Base-by-base conservation (phyloP, 1,140 invertebrate species). In the Bombus pyrosoma region DNA sequence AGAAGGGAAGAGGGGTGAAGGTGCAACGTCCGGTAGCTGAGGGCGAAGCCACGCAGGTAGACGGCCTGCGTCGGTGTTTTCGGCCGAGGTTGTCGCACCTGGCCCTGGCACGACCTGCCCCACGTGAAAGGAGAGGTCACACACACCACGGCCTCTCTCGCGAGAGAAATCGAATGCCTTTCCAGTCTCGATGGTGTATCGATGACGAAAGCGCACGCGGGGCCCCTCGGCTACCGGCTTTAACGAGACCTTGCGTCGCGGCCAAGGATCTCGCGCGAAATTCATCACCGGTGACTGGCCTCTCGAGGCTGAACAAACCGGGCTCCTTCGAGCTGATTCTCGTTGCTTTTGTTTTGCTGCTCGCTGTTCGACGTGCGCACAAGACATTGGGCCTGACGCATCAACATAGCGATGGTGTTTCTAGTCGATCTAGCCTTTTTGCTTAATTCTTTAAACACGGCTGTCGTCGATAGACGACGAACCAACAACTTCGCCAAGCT, bases 41-140 rank as follows among this genome's bases (percentile, higher is more conserved):
- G 64, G 73, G 34, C 53, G 71, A 41, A 32, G 43, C 59, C 71
- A 76, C 43, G 62, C 85, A 85, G 88, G 85, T 87, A 81, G 85
- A 87, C 68, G 83, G 83, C 83, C 59, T 37, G 25, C 37, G 41
- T n/a, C 53, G 74, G 57, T 68, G 47, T 89, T 89, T 89, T 89
- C n/a, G 86, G 88, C 34, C 76, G 80, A 37, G 76, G 47, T 59
- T 59, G 41, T 68, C 59, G 66, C 89, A 90, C 86, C 89, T 90
- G 89, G 86, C 72, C 83, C 68, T 75, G 81, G 81, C 90, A 90
- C 90, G 90, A 91, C 89, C 89, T 91, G 90, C 89, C 89, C 84
- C 89, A 91, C 89, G 87, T 81, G 89, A 90, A 90, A 86, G 88
- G 86, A 90, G 86, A 91, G 89, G 89, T 91, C 90, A 88, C 69